Percentiles rank a stretch among this genome's conserved stretches.
Conservation (phyloP, 2,113 vertebrate genomes). For the Pedionomus torquatus region DNA sequence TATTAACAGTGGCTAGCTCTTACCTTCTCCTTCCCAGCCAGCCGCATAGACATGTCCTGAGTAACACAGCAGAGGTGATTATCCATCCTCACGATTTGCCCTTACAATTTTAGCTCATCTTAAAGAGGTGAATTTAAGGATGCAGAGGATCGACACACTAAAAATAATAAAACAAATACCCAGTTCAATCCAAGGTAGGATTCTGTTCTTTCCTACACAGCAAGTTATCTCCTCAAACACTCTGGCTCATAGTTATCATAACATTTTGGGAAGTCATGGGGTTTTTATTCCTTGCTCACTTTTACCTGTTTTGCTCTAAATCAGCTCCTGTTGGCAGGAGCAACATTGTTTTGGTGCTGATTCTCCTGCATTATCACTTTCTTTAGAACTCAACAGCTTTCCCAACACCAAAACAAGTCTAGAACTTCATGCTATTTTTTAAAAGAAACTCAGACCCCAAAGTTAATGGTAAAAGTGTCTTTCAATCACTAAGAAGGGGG, state of each 20-base stretch:
- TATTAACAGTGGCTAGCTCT: background rate
- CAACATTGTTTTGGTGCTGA: background rate
- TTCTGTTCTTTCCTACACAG: background rate
- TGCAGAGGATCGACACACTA: background rate
- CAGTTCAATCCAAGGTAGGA: background rate
- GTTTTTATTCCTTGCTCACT: background rate
- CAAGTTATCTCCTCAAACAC: background rate
- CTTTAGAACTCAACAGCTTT: background rate
- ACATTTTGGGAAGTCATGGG: background rate
- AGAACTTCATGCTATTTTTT: background rate
- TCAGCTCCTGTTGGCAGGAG: background rate
- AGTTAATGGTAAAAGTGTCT: background rate
- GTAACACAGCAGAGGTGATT: background rate
- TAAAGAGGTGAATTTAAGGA: too few species aligned
- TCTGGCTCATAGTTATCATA: background rate
- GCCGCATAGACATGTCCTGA: accelerated
- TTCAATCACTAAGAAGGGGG: background rate
- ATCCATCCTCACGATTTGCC: background rate
- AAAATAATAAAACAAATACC: background rate
- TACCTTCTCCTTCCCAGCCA: background rate
- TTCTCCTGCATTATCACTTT: background rate
- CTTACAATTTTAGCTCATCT: background rate
- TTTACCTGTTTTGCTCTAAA: background rate
- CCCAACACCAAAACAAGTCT: background rate
- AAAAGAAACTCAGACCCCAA: background rate